A percentile compares a stretch with the other conserved stretches of the same genome.
Conservation (phyloP, 1,140 invertebrate species). For the Ceratosolen fusciceps region DNA sequence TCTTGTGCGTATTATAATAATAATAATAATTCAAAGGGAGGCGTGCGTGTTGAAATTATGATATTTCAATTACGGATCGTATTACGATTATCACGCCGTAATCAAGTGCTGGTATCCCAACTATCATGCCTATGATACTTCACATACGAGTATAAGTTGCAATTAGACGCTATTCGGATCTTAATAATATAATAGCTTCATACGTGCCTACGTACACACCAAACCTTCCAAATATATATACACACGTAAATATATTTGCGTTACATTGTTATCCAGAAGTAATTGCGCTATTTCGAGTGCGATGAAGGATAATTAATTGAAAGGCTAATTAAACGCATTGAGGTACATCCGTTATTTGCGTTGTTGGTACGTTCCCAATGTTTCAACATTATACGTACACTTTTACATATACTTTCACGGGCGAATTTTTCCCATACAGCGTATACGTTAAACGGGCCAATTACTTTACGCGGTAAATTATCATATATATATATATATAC, state of each 20-base stretch:
- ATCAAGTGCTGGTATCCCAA: neutral
- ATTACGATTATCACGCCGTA: neutral
- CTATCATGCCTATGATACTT: neutral
- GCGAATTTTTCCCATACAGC: too few species aligned
- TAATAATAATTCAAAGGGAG: neutral
- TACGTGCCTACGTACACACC: neutral
- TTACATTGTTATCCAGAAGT: neutral
- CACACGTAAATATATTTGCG: too few species aligned
- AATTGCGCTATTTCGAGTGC: too few species aligned
- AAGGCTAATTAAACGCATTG: neutral
- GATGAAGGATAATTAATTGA: neutral
- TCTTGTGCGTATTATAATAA: neutral
- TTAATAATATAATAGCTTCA: neutral
- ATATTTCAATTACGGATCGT: neutral
- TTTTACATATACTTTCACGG: too few species aligned
- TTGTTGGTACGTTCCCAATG: too few species aligned
- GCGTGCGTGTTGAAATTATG: neutral
- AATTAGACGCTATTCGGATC: neutral
- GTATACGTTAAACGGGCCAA: too few species aligned
- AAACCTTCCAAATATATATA: too few species aligned
- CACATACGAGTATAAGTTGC: neutral
- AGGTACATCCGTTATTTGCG: too few species aligned
- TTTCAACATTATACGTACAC: too few species aligned
- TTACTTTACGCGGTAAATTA: too few species aligned
- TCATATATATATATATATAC: too few species aligned